A percentile compares a stretch with the other conserved stretches of the same genome.
Conservation (phyloP, 2,797 vertebrate species). For the Chromis chromis region DNA sequence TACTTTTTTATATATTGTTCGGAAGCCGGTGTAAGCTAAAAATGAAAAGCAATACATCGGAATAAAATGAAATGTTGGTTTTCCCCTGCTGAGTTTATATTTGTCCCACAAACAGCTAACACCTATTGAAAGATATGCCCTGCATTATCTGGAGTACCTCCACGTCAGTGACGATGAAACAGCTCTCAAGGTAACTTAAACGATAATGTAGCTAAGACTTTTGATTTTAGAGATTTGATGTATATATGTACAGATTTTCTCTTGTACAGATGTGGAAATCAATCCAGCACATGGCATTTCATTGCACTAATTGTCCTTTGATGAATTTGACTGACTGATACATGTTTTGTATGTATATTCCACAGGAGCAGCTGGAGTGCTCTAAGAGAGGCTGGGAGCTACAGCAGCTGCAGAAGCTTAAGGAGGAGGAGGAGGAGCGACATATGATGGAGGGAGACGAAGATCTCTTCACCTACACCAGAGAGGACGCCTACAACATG, state of each 20-base stretch:
- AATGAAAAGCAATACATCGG: neutral
- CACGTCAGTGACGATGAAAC: slow-evolving; percentile 86
- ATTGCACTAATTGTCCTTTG: neutral
- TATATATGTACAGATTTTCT: slow-evolving; percentile 10
- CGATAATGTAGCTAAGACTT: neutral
- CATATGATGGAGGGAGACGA: slow-evolving; percentile 88
- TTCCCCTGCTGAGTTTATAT: neutral
- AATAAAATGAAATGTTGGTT: neutral
- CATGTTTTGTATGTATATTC: slow-evolving; percentile 17
- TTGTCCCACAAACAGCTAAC: slow-evolving; percentile 85
- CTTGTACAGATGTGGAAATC: neutral
- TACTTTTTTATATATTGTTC: neutral
- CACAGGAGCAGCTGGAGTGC: slow-evolving; percentile 84
- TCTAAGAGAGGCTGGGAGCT: slow-evolving; percentile 91
- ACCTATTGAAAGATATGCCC: slow-evolving; percentile 93
- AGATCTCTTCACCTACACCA: slow-evolving; percentile 92
- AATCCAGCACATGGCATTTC: neutral
- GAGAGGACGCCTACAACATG: slow-evolving; percentile 96
- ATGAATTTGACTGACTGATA: neutral
- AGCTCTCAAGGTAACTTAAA: slow-evolving; percentile 82
- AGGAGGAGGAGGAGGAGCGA: slow-evolving; percentile 84
- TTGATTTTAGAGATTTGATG: neutral
- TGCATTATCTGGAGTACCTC: slow-evolving; percentile 93
- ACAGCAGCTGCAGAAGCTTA: slow-evolving; percentile 87
- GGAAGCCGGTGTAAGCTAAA: neutral